These are phyloP conservation scores for Chrysolina haemoptera DNA, from an alignment of 2,888 invertebrate species.

Conservation along the genomic window DNA sequence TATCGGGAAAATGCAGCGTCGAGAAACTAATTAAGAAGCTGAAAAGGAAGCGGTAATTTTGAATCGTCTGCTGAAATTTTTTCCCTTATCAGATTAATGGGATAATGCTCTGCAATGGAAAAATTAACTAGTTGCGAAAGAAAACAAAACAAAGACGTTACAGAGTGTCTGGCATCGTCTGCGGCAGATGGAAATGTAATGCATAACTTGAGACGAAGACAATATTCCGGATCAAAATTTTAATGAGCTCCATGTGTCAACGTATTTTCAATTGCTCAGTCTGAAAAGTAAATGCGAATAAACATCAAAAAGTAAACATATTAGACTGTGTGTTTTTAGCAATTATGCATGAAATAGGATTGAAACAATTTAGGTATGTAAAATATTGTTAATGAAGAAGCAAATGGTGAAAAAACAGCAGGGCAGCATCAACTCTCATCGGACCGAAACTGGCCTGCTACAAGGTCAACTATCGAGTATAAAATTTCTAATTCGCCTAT, in stretches of 20 bases:
- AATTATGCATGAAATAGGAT: too few relatives aligned
- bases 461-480: too few relatives aligned
- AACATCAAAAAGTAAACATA: too few relatives aligned
- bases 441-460: too few relatives aligned
- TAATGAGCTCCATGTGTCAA: too few relatives aligned
- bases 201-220: neutral
- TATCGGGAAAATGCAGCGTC: constrained; percentile 44
- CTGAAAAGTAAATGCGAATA: neutral
- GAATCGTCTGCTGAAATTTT: constrained; percentile 47
- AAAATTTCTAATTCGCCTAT: too few relatives aligned
- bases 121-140: constrained; percentile 35
- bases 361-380: too few relatives aligned
- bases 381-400: too few relatives aligned
- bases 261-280: neutral
- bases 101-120: constrained; percentile 40
- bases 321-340: too few relatives aligned
- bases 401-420: too few relatives aligned
- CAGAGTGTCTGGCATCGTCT: constrained; percentile 16
- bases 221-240: neutral
- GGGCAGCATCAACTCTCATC: too few relatives aligned
- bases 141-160: constrained; percentile 26
- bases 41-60: constrained; percentile 46
- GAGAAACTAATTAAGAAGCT: constrained; percentile 48
- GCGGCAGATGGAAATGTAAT: constrained; percentile 8
- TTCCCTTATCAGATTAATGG: constrained; percentile 42